Evolutionary conservation across 2,113 vertebrate genomes (phyloP), one percentile per base, ranked within the genome.

Genomic region (Calypte anna): DNA sequence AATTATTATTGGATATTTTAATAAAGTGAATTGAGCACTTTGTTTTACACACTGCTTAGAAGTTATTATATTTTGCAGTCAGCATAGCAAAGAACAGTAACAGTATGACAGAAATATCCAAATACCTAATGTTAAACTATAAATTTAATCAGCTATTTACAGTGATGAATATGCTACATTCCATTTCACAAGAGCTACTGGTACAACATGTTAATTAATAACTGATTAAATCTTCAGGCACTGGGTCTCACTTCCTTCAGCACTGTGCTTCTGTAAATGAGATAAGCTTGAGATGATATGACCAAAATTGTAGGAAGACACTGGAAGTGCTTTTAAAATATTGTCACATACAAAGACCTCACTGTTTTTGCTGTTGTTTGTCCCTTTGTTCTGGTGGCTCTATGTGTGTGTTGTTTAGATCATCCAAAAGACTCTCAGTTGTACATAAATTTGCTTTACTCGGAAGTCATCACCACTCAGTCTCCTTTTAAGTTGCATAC

Each of bases 1-100:
- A 99, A 98, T 99, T 99, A 98, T 99, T 99, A 99, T 99, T 99
- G 98, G 98, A 98, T 98, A 98, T 99, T 99, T 98, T 99, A 99
- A 98, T 98, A 98, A 99, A 99, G 98, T 98, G 98, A 98, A 98
- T 98, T 98, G 98, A 98, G 98, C 98, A 98, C 98, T 99, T 99
- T 98, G 98, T 98, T 98, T 99, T 98, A 98, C 97, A 98, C 97
- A 98, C 98, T 98, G 98, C 98, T 98, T 98, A 98, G 97, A 98
- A 98, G 98, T 98, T 98, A 98, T 98, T 98, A 98, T 98, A 98
- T 98, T 98, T 98, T 97, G 97, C 97, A 98, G 98, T 97, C 98
- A 97, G 97, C 95, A 96, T 88, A 96, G 97, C 94, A 98, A 97
- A 97, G 98, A 98, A 97, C 93, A 95, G 95, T 96, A 96, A 95